Conservation (phyloP, 2,888 invertebrate species). For the Pemphredon lugubris region DNA sequence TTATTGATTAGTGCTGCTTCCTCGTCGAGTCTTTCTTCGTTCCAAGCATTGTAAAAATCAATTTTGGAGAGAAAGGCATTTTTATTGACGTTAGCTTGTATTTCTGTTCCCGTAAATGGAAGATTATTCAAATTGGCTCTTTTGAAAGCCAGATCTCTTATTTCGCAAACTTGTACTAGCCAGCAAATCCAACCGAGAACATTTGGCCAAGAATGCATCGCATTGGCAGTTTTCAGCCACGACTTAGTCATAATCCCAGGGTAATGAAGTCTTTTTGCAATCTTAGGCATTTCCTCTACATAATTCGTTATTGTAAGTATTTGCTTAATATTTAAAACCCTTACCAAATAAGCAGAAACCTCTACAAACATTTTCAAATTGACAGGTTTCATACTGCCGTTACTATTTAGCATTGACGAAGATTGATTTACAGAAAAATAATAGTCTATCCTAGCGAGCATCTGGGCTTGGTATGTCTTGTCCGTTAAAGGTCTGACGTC, state of each 20-base stretch:
- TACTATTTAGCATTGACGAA: constrained; percentile 67
- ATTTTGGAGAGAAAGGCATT: constrained; percentile 65
- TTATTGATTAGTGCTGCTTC: constrained; percentile 68
- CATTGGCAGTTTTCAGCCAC: constrained; percentile 84
- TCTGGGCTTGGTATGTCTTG: constrained; percentile 71
- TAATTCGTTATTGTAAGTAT: constrained; percentile 71
- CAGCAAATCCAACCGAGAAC: constrained; percentile 83
- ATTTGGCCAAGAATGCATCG: constrained; percentile 84
- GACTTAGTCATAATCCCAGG: constrained; percentile 83
- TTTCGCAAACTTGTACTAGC: constrained; percentile 81
- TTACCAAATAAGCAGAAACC: constrained; percentile 68
- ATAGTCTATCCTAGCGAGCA: constrained; percentile 73
- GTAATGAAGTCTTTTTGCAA: constrained; percentile 83
- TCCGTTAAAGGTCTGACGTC: constrained; percentile 74
- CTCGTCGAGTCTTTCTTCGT: constrained; percentile 70
- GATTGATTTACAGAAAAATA: constrained; percentile 67
- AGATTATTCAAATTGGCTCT: constrained; percentile 69
- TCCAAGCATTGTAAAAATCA: constrained; percentile 72
- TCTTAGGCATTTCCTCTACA: constrained; percentile 81
- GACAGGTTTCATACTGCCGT: constrained; percentile 74
- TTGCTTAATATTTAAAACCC: constrained; percentile 67
- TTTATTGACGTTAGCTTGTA: constrained; percentile 47
- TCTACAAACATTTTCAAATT: constrained; percentile 76
- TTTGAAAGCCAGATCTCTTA: constrained; percentile 75
- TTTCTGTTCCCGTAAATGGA: constrained; percentile 65